Base-by-base conservation (phyloP, 2,113 vertebrate genomes). In the Sorex fumeus region DNA sequence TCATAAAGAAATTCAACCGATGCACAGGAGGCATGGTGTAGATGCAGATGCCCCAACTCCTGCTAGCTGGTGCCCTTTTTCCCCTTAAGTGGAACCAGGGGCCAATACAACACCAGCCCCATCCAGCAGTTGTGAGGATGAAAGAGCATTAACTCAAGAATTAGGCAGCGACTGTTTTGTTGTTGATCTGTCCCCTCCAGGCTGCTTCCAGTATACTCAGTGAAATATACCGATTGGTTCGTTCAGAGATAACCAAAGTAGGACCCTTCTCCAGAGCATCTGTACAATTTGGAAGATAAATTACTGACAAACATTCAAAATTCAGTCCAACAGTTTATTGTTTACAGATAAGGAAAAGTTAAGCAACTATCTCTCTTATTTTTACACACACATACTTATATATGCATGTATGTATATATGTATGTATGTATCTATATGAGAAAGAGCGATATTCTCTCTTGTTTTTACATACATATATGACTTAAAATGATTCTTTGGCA, bases 261-360 rank as follows among this genome's bases (percentile, higher is more conserved):
- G 4, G 30, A 40, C 77, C 25, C 21, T 71, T 57, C 50, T 69
- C 64, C 70, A 93, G 34, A 81, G 86, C 28, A 32, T 47, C 43
- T 16, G 34, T 47, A 45, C 43, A 83, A 78, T 66, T 2, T 84
- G 71, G 70, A 70, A 86, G 62, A 45, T 62, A 87, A 83, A 77
- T 32, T 40, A 40, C 16, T 64, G 50, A 79, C 84, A 93, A 93
- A 57, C 66, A 86, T 8, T 70, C 8, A 78, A 93, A 91, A 91
- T 71, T 85, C 60, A 93, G 57, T 28, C 64, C 53, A 87, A n/a
- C 47, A 88, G 69, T 88, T 94, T 84, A 92, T 15, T 92, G 72
- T 62, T 93, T 87, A 84, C 57, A 92, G 78, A 88, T 67, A 72
- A 85, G 77, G 74, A 50, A 57, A 76, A 70, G 64, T 57, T 70